Conservation (phyloP, 2,888 invertebrate species). For the Trileptium ribeirensis region DNA sequence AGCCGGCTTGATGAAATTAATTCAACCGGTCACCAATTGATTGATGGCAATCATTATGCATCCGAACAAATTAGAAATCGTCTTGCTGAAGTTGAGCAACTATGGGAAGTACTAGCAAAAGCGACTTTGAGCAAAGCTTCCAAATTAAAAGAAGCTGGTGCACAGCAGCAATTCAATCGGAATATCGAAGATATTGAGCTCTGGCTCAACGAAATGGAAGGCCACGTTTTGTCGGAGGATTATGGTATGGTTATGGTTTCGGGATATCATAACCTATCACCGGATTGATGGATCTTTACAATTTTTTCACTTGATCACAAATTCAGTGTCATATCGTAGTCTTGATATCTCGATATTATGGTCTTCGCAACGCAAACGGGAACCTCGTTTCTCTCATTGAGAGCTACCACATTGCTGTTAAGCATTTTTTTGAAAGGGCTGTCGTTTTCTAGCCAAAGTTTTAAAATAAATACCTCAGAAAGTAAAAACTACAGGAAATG, state of each 20-base stretch:
- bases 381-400: too few relatives aligned
- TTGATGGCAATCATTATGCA: slow-evolving; percentile 84
- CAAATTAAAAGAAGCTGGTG: slow-evolving; percentile 69
- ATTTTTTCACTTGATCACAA: too few relatives aligned
- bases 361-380: too few relatives aligned
- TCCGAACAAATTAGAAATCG: slow-evolving; percentile 61
- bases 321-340: too few relatives aligned
- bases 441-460: too few relatives aligned
- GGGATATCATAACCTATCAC: too few relatives aligned
- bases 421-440: too few relatives aligned
- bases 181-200: slow-evolving; percentile 95
- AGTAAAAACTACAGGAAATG: too few relatives aligned
- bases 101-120: slow-evolving; percentile 82
- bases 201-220: slow-evolving; percentile 79
- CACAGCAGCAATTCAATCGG: slow-evolving; percentile 96
- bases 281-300: too few relatives aligned
- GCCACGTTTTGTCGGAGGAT: slow-evolving; percentile 87
- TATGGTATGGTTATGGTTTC: slow-evolving; percentile 92
- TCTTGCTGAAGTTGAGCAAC: slow-evolving; percentile 76
- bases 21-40: slow-evolving; percentile 73
- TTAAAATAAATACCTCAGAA: too few relatives aligned
- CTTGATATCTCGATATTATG: too few relatives aligned
- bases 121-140: slow-evolving; percentile 75
- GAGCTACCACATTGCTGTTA: too few relatives aligned
- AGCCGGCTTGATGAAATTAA: slow-evolving; percentile 90